These are phyloP conservation scores for Eulemur mongoz DNA, from an alignment of 2,797 vertebrate species.

Conservation along the genomic window DNA sequence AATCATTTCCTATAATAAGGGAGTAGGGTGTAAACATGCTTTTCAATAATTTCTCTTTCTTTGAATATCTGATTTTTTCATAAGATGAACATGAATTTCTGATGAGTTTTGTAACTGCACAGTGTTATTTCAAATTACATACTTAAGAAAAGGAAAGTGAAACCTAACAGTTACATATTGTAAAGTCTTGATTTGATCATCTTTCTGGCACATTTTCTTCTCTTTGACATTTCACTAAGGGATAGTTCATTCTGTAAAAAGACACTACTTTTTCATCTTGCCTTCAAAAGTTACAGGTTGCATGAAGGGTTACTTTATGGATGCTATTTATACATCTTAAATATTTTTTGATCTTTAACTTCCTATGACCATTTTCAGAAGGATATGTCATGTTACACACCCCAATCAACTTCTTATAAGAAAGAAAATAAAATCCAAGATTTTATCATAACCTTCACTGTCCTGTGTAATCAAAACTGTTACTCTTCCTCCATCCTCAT, in stretches of 20 bases:
- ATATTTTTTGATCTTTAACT: not conserved
- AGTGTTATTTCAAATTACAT: slow-evolving; percentile 82
- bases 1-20: slow-evolving; percentile 81
- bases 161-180: slow-evolving; percentile 72
- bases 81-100: slow-evolving; percentile 74
- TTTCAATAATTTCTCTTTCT: slow-evolving; percentile 82
- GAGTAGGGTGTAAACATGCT: slow-evolving; percentile 80
- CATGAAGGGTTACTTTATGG: not conserved
- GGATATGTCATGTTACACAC: not conserved
- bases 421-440: not conserved
- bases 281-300: not conserved
- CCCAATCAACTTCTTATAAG: not conserved
- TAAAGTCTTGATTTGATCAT: slow-evolving; percentile 66
- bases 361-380: not conserved
- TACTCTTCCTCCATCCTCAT: not conserved
- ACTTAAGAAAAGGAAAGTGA: slow-evolving; percentile 82
- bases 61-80: slow-evolving; percentile 79
- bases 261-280: not conserved
- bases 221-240: not conserved
- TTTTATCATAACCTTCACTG: not conserved
- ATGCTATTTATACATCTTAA: not conserved
- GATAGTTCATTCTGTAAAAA: not conserved
- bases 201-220: slow-evolving; percentile 56
- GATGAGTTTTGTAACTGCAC: slow-evolving; percentile 77
- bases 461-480: not conserved